These are phyloP conservation scores for Antitype chi DNA, from an alignment of 2,888 invertebrate species.

Conservation along the genomic window DNA sequence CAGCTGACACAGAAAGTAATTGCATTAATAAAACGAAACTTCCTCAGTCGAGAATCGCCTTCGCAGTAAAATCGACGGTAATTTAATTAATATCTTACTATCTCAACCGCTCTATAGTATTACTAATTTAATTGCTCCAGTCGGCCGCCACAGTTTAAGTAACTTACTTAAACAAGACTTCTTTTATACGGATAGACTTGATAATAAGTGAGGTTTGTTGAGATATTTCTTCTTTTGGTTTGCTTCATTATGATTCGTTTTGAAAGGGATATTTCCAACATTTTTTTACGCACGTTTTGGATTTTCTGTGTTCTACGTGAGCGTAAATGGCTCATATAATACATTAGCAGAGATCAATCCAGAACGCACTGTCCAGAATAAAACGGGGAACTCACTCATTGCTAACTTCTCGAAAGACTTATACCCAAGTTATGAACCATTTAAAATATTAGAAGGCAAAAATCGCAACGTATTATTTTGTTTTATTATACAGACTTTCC, in stretches of 20 bases:
- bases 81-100: slow-evolving; percentile 65
- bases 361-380: too few relatives aligned
- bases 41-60: slow-evolving; percentile 56
- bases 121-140: slow-evolving; percentile 71
- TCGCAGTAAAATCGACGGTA: slow-evolving; percentile 60
- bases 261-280: too few relatives aligned
- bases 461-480: background rate
- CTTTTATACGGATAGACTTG: slow-evolving; percentile 55
- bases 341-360: background rate
- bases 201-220: slow-evolving; percentile 43
- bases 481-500: too few relatives aligned
- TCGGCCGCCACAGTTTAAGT: slow-evolving; percentile 73
- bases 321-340: background rate
- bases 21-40: slow-evolving; percentile 57
- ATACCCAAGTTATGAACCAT: background rate
- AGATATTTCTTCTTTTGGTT: slow-evolving; percentile 24
- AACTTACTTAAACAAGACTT: slow-evolving; percentile 77
- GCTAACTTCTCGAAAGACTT: background rate
- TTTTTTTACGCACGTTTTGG: background rate
- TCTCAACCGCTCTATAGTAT: slow-evolving; percentile 65
- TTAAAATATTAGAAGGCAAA: too few relatives aligned
- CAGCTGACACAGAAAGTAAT: slow-evolving; percentile 56
- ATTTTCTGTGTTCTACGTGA: too few relatives aligned
- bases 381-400: too few relatives aligned
- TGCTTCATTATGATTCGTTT: background rate